Evolutionary conservation across 2,113 vertebrate species (phyloP).

Genomic region (Brachionichthys hirsutus): DNA sequence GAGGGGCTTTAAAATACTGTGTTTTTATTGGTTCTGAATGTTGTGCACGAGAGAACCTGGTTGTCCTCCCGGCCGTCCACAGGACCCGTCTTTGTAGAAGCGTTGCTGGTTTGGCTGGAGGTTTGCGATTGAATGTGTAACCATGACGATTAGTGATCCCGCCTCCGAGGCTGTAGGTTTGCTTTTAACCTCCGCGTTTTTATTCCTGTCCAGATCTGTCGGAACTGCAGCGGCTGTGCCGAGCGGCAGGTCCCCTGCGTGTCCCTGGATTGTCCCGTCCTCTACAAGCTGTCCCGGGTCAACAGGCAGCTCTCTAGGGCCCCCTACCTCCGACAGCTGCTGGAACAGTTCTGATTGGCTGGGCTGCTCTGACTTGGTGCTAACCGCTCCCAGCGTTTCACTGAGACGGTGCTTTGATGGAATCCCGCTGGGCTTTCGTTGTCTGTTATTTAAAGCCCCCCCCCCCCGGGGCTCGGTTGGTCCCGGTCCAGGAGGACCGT

Average conservation of each 20-base stretch:
- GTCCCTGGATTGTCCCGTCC: conserved; percentile 92
- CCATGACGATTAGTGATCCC: too few relatives aligned
- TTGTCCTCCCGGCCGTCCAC: too few relatives aligned
- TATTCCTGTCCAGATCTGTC: conserved; percentile 83
- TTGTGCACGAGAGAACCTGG: too few relatives aligned
- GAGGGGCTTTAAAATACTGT: too few relatives aligned
- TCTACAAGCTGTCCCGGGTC: conserved; percentile 91
- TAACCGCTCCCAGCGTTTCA: conserved; percentile 44
- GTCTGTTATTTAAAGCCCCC: conserved; percentile 41
- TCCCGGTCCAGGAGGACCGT: conserved; percentile 6
- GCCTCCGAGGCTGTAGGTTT: too few relatives aligned
- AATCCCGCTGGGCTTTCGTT: conserved; percentile 47
- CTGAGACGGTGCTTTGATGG: conserved; percentile 63
- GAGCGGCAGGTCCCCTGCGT: conserved; percentile 89
- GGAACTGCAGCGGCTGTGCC: conserved; percentile 87
- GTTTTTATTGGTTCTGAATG: too few relatives aligned
- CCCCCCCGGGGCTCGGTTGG: too few relatives aligned
- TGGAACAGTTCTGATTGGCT: conserved; percentile 90
- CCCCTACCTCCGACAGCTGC: conserved; percentile 92
- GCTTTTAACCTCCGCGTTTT: not conserved
- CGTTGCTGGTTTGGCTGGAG: too few relatives aligned
- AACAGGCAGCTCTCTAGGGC: conserved; percentile 90
- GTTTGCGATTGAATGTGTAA: too few relatives aligned
- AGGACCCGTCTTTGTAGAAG: too few relatives aligned
- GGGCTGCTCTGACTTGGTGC: conserved; percentile 60